phyloP scores from a whole-genome alignment of 2,797 vertebrate genomes.

The Sebastolobus alascanus region DNA sequence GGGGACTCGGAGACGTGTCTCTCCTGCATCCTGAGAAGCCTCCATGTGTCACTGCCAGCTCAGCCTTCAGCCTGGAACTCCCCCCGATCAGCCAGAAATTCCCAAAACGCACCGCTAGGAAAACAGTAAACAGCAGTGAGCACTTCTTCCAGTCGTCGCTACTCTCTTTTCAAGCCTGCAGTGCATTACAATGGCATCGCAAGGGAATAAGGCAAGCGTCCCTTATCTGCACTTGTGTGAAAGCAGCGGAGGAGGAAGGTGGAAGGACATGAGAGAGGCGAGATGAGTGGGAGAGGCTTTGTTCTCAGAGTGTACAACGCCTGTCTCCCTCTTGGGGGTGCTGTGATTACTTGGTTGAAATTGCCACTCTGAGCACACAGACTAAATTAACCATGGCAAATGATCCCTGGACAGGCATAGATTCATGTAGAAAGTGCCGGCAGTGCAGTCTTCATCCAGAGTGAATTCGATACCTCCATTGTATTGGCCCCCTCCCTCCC shows the following conservation, averaged over 20 bases:
- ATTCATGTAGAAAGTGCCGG: conserved; percentile 80
- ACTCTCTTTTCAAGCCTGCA: conserved; percentile 56
- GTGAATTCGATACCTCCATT: conserved; percentile 76
- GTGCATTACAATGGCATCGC: conserved; percentile 57
- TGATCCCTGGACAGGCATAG: conserved; percentile 79
- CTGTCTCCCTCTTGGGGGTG: conserved; percentile 82
- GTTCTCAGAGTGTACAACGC: conserved; percentile 52
- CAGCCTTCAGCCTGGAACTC: conserved; percentile 59
- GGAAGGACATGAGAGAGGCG: conserved; percentile 59
- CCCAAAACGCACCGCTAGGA: conserved; percentile 58
- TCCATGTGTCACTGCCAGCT: conserved; percentile 73
- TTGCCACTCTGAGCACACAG: conserved; percentile 63
- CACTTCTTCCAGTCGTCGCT: conserved; percentile 35
- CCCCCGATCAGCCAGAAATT: conserved; percentile 38
- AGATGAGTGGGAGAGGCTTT: conserved; percentile 56
- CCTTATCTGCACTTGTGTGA: conserved; percentile 59
- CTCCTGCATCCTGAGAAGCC: conserved; percentile 58
- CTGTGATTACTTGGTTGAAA: conserved; percentile 81
- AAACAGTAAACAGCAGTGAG: conserved; percentile 62
- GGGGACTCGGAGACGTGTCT: conserved; percentile 55
- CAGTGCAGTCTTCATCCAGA: conserved; percentile 80
- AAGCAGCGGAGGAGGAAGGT: conserved; percentile 42
- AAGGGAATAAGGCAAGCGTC: conserved; percentile 57
- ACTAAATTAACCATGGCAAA: conserved; percentile 83
- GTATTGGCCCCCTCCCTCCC: conserved; percentile 46